A percentile compares a stretch with the other conserved stretches of the same genome.
Evolutionary conservation across 2,113 vertebrate species (phyloP).

Genomic region (Salvelinus fontinalis): DNA sequence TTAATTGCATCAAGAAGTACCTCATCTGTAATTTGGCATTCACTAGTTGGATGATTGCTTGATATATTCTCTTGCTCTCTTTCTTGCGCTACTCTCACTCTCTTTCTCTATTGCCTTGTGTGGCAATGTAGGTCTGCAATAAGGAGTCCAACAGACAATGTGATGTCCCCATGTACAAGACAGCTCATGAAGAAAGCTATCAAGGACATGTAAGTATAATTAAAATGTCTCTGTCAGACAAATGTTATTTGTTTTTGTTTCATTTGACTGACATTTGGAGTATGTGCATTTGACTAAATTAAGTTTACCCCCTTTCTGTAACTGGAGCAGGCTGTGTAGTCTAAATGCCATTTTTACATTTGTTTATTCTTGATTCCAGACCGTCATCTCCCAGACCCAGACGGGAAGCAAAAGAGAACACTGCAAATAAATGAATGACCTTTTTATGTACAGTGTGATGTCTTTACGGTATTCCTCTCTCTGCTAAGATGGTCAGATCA

Average conservation of each 20-base stretch:
- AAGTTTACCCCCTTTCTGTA: too few species aligned
- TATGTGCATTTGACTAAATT: too few species aligned
- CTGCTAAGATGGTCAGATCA: not conserved
- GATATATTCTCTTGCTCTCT: too few species aligned
- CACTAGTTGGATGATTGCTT: not conserved
- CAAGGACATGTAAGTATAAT: conserved; percentile 34
- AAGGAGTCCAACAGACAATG: conserved; percentile 50
- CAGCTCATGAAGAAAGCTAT: conserved; percentile 33
- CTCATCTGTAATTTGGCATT: too few species aligned
- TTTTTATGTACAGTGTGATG: too few species aligned
- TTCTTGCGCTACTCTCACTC: not conserved
- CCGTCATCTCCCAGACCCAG: not conserved
- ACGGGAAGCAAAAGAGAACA: not conserved
- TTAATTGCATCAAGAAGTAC: too few species aligned
- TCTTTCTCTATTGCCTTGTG: not conserved
- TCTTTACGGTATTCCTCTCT: too few species aligned
- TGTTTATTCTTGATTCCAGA: not conserved
- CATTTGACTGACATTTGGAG: too few species aligned
- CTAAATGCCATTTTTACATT: not conserved
- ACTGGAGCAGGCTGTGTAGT: too few species aligned
- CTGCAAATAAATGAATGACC: not conserved
- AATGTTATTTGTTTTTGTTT: not conserved
- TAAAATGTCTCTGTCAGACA: not conserved
- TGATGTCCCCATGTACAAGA: conserved; percentile 52
- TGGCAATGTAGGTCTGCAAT: conserved; percentile 25